phyloP scores from a whole-genome alignment of 1,140 invertebrate genomes.

The Dendroctonus ponderosae region DNA sequence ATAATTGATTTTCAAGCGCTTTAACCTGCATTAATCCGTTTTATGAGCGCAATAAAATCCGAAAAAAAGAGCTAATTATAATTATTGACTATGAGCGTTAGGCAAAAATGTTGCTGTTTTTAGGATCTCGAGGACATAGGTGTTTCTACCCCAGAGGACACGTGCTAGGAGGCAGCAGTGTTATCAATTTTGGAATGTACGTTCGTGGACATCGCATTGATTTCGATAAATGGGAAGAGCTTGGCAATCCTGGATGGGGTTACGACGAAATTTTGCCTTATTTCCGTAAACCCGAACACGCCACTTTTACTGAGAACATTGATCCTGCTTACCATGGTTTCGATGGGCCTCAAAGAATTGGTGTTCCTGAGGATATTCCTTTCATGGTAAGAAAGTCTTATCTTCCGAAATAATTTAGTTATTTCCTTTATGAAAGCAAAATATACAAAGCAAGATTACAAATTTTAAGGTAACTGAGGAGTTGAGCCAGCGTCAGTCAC shows the following conservation, averaged over 20 bases:
- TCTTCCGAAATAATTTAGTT: neutral
- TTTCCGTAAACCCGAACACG: constrained; percentile 77
- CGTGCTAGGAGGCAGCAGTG: constrained; percentile 72
- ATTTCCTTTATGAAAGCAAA: neutral
- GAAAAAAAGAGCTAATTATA: too few species aligned
- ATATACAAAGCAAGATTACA: neutral
- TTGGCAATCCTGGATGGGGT: constrained; percentile 79
- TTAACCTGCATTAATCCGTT: too few species aligned
- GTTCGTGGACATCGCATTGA: constrained; percentile 71
- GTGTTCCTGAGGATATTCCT: constrained; percentile 10
- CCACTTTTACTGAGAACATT: constrained; percentile 40
- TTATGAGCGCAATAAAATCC: too few species aligned
- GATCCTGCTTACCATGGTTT: constrained; percentile 15
- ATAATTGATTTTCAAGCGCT: too few species aligned
- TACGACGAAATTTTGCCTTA: constrained; percentile 78
- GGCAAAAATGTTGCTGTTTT: neutral
- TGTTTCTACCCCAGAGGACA: constrained; percentile 56
- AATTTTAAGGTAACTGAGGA: neutral
- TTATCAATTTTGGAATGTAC: constrained; percentile 90
- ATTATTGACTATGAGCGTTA: too few species aligned
- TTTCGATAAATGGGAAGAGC: constrained; percentile 64
- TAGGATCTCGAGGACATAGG: constrained; percentile 2
- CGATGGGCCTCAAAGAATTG: constrained; percentile 14
- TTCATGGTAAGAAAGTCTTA: constrained; percentile 1
- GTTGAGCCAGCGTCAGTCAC: neutral